Evolutionary conservation across 2,888 invertebrate genomes (phyloP).

Genomic region (Reticulitermes lucifugus): DNA sequence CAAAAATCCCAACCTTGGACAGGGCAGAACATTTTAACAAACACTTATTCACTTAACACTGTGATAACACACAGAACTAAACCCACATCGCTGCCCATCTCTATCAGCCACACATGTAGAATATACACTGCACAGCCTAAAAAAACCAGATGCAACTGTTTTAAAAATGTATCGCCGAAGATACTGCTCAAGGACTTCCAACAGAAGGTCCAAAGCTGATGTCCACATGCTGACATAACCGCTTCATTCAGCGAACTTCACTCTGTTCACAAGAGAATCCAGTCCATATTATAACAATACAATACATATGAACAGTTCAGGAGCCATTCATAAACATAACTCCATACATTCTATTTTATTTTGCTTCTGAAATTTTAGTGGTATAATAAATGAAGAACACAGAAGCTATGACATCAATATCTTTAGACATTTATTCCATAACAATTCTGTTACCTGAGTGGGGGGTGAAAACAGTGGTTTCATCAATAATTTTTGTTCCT

Average conservation of each 20-base stretch:
- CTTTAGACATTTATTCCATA: no score
- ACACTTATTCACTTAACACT: background rate
- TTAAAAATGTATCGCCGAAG: background rate
- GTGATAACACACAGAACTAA: background rate
- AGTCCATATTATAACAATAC: conserved; percentile 30
- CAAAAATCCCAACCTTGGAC: background rate
- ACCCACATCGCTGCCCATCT: background rate
- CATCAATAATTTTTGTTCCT: no score
- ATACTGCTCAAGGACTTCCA: background rate
- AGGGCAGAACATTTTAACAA: background rate
- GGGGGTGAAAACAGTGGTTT: no score
- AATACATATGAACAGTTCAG: background rate
- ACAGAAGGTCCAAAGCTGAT: conserved; percentile 28
- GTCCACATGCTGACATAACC: background rate
- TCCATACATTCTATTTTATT: no score
- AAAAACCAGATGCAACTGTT: background rate
- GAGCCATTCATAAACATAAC: conserved; percentile 26
- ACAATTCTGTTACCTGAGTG: no score
- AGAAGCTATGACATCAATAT: no score
- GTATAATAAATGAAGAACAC: no score
- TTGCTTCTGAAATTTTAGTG: no score
- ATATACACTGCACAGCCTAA: conserved; percentile 7
- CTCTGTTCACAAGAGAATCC: conserved; percentile 46
- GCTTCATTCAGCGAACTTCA: conserved; percentile 23
- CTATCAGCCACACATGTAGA: background rate